Percentiles rank a stretch among this genome's conserved stretches.
Conservation (phyloP, 2,888 invertebrate genomes). For the Miltochrista miniata region DNA sequence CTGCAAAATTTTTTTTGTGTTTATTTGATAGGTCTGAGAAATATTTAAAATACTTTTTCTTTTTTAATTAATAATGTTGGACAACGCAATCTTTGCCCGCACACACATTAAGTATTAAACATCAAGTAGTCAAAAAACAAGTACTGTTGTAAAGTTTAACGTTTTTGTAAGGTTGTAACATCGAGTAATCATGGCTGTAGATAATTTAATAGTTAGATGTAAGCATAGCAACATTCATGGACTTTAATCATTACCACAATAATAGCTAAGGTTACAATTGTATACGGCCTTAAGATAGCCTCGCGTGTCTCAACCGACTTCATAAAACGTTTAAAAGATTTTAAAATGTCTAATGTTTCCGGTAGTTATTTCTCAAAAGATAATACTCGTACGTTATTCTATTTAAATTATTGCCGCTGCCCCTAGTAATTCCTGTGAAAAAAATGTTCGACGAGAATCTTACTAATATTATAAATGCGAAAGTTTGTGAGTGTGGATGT, state of each 20-base stretch:
- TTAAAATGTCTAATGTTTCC: neutral
- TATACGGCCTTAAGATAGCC: conserved; percentile 6
- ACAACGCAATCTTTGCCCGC: no score
- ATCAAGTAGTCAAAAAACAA: no score
- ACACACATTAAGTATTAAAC: neutral
- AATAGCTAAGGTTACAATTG: conserved; percentile 10
- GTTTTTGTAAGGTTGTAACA: neutral
- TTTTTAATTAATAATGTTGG: no score
- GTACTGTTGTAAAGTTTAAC: neutral
- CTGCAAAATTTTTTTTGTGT: no score
- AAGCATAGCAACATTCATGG: conserved; percentile 13
- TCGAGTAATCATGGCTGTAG: conserved; percentile 7
- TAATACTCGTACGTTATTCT: no score
- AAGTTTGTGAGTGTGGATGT: no score
- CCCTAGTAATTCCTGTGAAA: no score
- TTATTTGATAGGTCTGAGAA: no score
- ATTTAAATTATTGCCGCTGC: no score
- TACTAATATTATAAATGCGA: no score
- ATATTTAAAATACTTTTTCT: neutral
- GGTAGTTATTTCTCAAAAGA: no score
- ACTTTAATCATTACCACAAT: conserved; percentile 17
- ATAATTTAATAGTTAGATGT: conserved; percentile 11
- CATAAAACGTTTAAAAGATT: neutral
- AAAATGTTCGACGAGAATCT: no score
- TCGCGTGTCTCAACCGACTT: neutral